Percentiles rank a stretch among this genome's conserved stretches.
Evolutionary conservation across 2,113 vertebrate species (phyloP).

Genomic region (Boulengeromyrus knoepffleri): DNA sequence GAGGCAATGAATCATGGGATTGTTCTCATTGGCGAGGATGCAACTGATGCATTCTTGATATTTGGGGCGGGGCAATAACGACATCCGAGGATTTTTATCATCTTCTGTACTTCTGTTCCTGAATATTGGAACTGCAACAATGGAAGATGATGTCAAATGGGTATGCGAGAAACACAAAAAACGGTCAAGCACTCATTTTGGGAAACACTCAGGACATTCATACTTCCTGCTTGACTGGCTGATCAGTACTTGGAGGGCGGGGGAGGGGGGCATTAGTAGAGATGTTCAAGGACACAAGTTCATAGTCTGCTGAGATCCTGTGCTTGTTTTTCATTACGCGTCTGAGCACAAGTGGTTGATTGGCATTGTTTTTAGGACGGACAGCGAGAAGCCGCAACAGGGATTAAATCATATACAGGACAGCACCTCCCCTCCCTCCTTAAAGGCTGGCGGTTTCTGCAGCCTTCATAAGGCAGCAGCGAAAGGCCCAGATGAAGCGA

Average conservation of each 20-base stretch:
- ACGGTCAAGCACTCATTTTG: not conserved
- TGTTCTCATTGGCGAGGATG: not conserved
- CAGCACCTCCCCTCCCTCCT: not conserved
- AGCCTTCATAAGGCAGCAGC: not conserved
- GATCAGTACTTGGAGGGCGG: not conserved
- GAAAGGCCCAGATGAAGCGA: not conserved
- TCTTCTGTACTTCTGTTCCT: not conserved
- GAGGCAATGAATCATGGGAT: not conserved
- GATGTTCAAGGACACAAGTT: conserved; percentile 1
- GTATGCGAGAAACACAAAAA: not conserved
- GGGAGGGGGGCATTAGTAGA: not conserved
- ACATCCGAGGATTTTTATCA: not conserved
- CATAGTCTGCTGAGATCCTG: not conserved
- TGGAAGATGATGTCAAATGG: not conserved
- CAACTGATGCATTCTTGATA: not conserved
- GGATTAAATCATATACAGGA: not conserved
- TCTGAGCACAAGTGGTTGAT: not conserved
- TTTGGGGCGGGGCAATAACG: not conserved
- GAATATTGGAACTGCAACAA: not conserved
- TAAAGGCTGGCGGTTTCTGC: not conserved
- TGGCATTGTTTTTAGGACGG: not conserved
- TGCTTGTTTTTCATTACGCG: not conserved
- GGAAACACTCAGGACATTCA: not conserved
- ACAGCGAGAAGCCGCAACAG: not conserved
- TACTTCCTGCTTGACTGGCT: not conserved